Evolutionary conservation across 2,888 invertebrate genomes (phyloP).

Genomic region (Drosophila stalkeri): DNA sequence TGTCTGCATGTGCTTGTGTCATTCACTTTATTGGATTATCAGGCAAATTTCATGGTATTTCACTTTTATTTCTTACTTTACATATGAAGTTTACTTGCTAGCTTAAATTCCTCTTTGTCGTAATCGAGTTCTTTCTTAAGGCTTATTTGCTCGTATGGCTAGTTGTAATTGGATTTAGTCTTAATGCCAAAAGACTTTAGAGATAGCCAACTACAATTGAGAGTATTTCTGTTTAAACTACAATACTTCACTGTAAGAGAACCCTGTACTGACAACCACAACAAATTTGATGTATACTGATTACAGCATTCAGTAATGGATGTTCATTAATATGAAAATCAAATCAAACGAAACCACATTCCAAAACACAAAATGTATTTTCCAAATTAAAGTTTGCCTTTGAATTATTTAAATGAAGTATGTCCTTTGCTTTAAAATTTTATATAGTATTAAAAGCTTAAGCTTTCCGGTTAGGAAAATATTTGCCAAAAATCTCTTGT

Average conservation of each 20-base stretch:
- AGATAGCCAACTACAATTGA: neutral
- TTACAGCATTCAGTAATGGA: neutral
- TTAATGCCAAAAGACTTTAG: neutral
- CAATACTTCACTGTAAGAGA: neutral
- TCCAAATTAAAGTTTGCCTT: neutral
- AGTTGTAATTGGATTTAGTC: constrained; percentile 39
- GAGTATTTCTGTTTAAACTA: neutral
- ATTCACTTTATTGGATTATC: constrained; percentile 79
- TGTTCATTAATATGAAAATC: neutral
- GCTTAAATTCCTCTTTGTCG: constrained; percentile 49
- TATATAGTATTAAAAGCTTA: neutral
- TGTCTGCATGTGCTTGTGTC: constrained; percentile 25
- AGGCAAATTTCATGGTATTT: constrained; percentile 73
- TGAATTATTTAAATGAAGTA: neutral
- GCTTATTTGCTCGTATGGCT: constrained; percentile 45
- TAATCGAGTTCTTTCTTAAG: constrained; percentile 32
- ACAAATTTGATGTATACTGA: neutral
- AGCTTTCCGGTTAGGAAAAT: neutral
- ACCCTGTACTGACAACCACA: neutral
- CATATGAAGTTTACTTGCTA: constrained; percentile 56
- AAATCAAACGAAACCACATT: neutral
- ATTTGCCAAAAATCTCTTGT: neutral
- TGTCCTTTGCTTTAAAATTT: too few species aligned
- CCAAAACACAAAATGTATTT: neutral
- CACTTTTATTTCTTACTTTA: constrained; percentile 31